phyloP scores from a whole-genome alignment of 2,113 vertebrate species.

The Carettochelys insculpta region DNA sequence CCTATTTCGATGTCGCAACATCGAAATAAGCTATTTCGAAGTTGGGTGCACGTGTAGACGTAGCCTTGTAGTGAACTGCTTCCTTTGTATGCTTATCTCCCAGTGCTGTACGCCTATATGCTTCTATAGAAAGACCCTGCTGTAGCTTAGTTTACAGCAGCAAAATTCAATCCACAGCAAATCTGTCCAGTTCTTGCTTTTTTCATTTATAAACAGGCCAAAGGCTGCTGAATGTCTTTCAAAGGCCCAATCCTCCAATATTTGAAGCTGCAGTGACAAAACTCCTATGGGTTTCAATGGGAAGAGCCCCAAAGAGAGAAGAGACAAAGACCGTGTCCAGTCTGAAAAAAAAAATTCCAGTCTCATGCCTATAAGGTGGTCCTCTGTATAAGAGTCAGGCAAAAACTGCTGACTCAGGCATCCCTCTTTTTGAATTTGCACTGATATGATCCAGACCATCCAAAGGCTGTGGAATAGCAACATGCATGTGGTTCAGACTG shows the following conservation, averaged over 20 bases:
- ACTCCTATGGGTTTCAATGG: rapidly evolving
- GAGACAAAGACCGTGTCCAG: neutral
- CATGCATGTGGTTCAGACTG: neutral
- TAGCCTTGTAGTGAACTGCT: no score
- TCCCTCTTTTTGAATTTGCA: neutral
- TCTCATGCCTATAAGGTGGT: neutral
- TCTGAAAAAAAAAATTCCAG: rapidly evolving
- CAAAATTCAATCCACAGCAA: neutral
- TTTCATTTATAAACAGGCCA: neutral
- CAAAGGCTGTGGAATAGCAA: neutral
- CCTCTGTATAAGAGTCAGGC: rapidly evolving
- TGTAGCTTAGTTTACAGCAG: rapidly evolving
- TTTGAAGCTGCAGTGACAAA: neutral
- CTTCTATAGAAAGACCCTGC: rapidly evolving
- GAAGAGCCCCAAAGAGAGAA: neutral
- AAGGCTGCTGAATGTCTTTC: rapidly evolving
- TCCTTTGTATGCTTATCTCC: neutral
- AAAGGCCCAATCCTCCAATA: rapidly evolving
- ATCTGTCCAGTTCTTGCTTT: neutral
- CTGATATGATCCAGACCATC: neutral
- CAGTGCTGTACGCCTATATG: neutral
- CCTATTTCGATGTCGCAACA: no score
- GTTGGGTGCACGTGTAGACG: no score
- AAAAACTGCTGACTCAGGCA: rapidly evolving
- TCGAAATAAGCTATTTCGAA: no score